phyloP scores from a whole-genome alignment of 2,888 invertebrate genomes.

The Brachylomia viminalis region DNA sequence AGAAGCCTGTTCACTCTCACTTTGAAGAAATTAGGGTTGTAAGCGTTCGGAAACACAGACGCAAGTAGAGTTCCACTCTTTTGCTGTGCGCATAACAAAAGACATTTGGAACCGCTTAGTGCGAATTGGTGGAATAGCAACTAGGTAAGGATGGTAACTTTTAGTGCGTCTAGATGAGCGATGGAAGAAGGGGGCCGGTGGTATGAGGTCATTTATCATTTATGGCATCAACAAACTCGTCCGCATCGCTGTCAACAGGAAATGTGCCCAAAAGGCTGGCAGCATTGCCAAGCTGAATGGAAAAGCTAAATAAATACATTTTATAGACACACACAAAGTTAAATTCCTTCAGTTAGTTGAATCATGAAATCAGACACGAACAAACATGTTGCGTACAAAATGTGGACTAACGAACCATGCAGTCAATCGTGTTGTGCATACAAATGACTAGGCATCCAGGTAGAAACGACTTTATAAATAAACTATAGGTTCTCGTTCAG shows the following conservation, averaged over 20 bases:
- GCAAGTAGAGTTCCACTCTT: too few relatives aligned
- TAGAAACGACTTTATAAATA: slow-evolving; percentile 23
- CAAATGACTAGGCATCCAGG: slow-evolving; percentile 24
- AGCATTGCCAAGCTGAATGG: neutral
- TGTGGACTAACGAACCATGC: slow-evolving; percentile 63
- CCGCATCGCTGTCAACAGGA: neutral
- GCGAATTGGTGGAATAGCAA: too few relatives aligned
- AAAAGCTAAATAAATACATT: neutral
- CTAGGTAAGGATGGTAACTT: too few relatives aligned
- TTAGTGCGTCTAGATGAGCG: too few relatives aligned
- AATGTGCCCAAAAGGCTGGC: neutral
- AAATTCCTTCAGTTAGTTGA: slow-evolving; percentile 48
- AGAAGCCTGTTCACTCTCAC: too few relatives aligned
- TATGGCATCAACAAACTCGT: neutral
- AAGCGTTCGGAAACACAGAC: too few relatives aligned
- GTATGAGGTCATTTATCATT: too few relatives aligned
- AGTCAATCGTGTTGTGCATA: slow-evolving; percentile 43
- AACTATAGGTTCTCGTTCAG: slow-evolving; percentile 12
- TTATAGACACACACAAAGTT: slow-evolving; percentile 16
- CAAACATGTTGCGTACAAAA: slow-evolving; percentile 49
- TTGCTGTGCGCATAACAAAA: too few relatives aligned
- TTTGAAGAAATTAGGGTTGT: too few relatives aligned
- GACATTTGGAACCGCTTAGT: too few relatives aligned
- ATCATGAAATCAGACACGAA: slow-evolving; percentile 59
- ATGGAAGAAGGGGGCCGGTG: too few relatives aligned